Conservation (phyloP, 2,888 invertebrate genomes). For the Thymelicus acteon region DNA sequence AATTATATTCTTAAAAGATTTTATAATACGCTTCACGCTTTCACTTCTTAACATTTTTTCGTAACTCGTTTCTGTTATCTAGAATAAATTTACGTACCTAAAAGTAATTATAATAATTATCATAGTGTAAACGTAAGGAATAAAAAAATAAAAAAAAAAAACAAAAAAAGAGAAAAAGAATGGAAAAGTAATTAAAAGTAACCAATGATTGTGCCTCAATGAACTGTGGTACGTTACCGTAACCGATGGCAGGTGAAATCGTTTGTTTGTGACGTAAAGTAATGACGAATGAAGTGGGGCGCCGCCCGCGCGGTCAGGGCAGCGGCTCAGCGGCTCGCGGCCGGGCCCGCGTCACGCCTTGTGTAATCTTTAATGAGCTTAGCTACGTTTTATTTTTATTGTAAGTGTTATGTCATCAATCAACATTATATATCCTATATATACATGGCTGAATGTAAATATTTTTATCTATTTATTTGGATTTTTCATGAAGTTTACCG, state of each 20-base stretch:
- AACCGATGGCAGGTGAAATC: conserved; percentile 80
- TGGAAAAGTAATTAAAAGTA: conserved; percentile 81
- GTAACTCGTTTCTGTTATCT: conserved; percentile 84
- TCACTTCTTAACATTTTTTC: conserved; percentile 80
- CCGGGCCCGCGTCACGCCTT: conserved; percentile 66
- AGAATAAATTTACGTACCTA: conserved; percentile 85
- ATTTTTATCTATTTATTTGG: conserved; percentile 81
- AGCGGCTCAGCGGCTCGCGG: conserved; percentile 60
- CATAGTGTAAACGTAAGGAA: conserved; percentile 68
- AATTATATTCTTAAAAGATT: conserved; percentile 81
- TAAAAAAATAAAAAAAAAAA: conserved; percentile 56
- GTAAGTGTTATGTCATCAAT: conserved; percentile 84
- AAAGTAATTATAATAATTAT: conserved; percentile 83
- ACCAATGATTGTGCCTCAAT: conserved; percentile 86
- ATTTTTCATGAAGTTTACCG: conserved; percentile 78
- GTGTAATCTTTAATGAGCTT: conserved; percentile 84
- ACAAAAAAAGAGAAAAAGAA: conserved; percentile 60
- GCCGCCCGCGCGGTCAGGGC: conserved; percentile 51
- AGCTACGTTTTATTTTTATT: conserved; percentile 84
- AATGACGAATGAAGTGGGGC: conserved; percentile 68
- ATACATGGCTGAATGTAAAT: conserved; percentile 74
- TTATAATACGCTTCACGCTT: conserved; percentile 83
- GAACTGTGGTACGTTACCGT: conserved; percentile 85
- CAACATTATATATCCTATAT: conserved; percentile 78
- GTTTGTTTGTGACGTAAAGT: conserved; percentile 68